Evolutionary conservation across 2,888 invertebrate genomes (phyloP).

Genomic region (Rhamnusium bicolor): DNA sequence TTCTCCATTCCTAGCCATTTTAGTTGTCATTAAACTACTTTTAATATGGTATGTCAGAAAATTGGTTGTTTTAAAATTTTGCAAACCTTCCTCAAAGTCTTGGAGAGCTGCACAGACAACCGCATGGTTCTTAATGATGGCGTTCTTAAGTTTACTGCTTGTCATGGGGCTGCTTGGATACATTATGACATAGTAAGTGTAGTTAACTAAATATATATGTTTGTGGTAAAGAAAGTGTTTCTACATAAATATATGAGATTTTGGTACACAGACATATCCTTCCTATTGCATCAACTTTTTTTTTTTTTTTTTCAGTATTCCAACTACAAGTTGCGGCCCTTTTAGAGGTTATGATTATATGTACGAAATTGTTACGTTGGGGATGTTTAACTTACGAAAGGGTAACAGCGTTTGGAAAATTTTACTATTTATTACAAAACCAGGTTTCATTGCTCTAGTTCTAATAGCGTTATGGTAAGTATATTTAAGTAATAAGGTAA

Average conservation of each 20-base stretch:
- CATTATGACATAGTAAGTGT: conserved; percentile 70
- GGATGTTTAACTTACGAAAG: conserved; percentile 72
- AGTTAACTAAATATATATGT: no score
- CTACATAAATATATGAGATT: no score
- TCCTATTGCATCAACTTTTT: no score
- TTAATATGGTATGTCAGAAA: conserved; percentile 82
- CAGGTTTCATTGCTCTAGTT: conserved; percentile 77
- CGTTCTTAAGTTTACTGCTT: conserved; percentile 78
- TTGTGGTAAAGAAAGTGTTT: no score
- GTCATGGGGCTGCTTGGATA: conserved; percentile 77
- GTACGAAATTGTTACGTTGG: conserved; percentile 75
- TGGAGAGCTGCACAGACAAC: conserved; percentile 85
- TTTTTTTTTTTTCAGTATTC: conserved; percentile 70
- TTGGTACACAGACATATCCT: no score
- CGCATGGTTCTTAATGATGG: conserved; percentile 81
- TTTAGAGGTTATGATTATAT: conserved; percentile 75
- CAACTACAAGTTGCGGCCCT: conserved; percentile 77
- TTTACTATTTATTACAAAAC: conserved; percentile 73
- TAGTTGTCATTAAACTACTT: conserved; percentile 80
- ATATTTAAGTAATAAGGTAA: background rate
- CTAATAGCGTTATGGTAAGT: conserved; percentile 76
- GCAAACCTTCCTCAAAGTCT: conserved; percentile 78
- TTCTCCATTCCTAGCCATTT: conserved; percentile 79
- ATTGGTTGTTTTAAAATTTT: conserved; percentile 76
- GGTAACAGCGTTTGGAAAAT: conserved; percentile 70